A percentile compares a stretch with the other conserved stretches of the same genome.
These are phyloP conservation scores for Drosophila sturtevanti DNA, from an alignment of 1,140 invertebrate genomes.

Conservation along the genomic window DNA sequence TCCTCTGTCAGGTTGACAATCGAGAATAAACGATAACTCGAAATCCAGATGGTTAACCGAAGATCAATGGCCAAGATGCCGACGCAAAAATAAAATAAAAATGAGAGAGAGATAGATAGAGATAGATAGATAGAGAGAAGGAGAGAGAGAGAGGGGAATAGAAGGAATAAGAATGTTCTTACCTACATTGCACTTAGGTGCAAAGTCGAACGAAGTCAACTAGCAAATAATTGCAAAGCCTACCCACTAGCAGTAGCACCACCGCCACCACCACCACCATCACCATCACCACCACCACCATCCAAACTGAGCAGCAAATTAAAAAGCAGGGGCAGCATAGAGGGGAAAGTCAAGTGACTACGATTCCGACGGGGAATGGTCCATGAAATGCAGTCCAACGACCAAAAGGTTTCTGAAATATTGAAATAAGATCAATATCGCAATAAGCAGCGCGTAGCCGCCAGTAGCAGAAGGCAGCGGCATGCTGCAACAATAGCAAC, in stretches of 20 bases:
- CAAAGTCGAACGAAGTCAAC: not conserved
- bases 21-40: slow-evolving; percentile 2
- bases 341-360: not conserved
- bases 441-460: slow-evolving; percentile 68
- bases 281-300: not conserved
- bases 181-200: not conserved
- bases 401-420: slow-evolving; percentile 52
- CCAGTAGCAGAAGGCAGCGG: slow-evolving; percentile 17
- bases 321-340: not conserved
- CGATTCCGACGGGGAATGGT: too few relatives aligned
- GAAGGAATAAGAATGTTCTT: not conserved
- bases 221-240: slow-evolving; percentile 3
- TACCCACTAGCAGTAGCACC: not conserved
- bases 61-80: slow-evolving; percentile 17
- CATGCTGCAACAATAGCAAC: slow-evolving; percentile 15
- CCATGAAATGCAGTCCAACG: not conserved
- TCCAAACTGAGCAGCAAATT: not conserved
- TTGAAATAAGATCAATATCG: slow-evolving; percentile 81
- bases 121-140: not conserved
- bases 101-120: not conserved
- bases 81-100: not conserved
- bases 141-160: not conserved
- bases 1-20: slow-evolving; percentile 12
- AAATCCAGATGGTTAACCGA: slow-evolving; percentile 1
- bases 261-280: too few relatives aligned